A percentile compares a stretch with the other conserved stretches of the same genome.
These are phyloP conservation scores for Noctua pronuba DNA, from an alignment of 2,888 invertebrate genomes.

Conservation along the genomic window DNA sequence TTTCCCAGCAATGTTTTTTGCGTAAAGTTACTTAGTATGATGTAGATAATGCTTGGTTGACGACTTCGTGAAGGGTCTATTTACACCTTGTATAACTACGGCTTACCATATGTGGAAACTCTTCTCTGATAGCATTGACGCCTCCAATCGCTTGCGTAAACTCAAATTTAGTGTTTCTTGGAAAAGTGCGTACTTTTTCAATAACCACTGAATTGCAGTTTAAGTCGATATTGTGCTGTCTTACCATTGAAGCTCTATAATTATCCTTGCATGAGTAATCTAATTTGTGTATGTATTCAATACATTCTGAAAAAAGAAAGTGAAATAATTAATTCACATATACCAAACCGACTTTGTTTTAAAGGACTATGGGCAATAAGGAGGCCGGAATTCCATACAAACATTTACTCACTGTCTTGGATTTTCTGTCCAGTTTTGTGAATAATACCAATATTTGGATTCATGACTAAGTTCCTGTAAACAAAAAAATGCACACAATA, in stretches of 20 bases:
- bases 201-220: not conserved
- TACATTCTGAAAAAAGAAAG: slow-evolving; percentile 25
- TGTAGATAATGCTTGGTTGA: no score
- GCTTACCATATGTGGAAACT: slow-evolving; percentile 28
- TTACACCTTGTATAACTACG: no score
- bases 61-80: not conserved
- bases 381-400: not conserved
- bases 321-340: no score
- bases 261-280: slow-evolving; percentile 1
- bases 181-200: no score
- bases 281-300: slow-evolving; percentile 26
- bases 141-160: no score
- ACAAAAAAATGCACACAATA: not conserved
- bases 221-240: not conserved
- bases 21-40: no score
- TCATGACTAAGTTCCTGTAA: slow-evolving; percentile 14
- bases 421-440: slow-evolving; percentile 19
- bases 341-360: no score
- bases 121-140: slow-evolving; percentile 3
- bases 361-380: no score
- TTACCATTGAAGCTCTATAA: not conserved
- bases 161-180: no score
- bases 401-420: slow-evolving; percentile 23
- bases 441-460: slow-evolving; percentile 9
- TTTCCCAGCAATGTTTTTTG: no score